phyloP scores from a whole-genome alignment of 1,140 invertebrate genomes.

The Calycopis cecrops region DNA sequence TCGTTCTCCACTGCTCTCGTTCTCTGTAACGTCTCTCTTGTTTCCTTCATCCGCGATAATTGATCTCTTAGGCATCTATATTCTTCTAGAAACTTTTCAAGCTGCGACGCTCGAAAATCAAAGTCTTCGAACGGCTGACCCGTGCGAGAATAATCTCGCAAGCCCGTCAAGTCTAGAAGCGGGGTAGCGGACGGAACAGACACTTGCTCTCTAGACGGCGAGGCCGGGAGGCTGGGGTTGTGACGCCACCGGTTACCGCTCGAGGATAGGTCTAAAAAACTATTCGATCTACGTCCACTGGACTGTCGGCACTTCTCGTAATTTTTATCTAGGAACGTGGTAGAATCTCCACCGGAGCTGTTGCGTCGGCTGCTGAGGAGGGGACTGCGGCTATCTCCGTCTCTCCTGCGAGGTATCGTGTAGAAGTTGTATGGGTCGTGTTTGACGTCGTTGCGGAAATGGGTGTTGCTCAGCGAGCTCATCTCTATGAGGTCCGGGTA shows the following conservation, averaged over 20 bases:
- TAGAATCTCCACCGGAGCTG: slow-evolving; percentile 65
- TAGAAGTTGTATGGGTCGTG: slow-evolving; percentile 74
- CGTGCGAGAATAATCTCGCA: slow-evolving; percentile 61
- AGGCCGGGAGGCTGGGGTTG: slow-evolving; percentile 65
- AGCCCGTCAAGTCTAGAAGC: slow-evolving; percentile 71
- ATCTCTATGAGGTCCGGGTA: slow-evolving; percentile 82
- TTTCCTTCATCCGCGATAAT: slow-evolving; percentile 85
- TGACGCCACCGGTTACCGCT: slow-evolving; percentile 52
- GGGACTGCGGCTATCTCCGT: slow-evolving; percentile 81
- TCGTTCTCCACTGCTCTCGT: slow-evolving; percentile 64
- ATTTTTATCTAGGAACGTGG: slow-evolving; percentile 46
- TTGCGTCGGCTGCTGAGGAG: slow-evolving; percentile 73
- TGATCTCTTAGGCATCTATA: slow-evolving; percentile 85
- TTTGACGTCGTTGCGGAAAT: slow-evolving; percentile 54
- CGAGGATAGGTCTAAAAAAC: slow-evolving; percentile 74
- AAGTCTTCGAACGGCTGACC: slow-evolving; percentile 75
- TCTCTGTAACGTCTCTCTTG: slow-evolving; percentile 80
- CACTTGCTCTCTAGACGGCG: slow-evolving; percentile 55
- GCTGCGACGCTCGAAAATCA: slow-evolving; percentile 84
- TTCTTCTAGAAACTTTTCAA: slow-evolving; percentile 85
- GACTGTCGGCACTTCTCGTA: slow-evolving; percentile 48
- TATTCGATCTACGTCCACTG: slow-evolving; percentile 68
- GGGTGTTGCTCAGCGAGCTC: slow-evolving; percentile 73
- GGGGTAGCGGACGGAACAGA: slow-evolving; percentile 74
- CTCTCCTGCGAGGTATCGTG: slow-evolving; percentile 77